Evolutionary conservation across 1,140 invertebrate species (phyloP), one percentile per base, ranked within the genome.

Genomic region (Drosophila biarmipes): DNA sequence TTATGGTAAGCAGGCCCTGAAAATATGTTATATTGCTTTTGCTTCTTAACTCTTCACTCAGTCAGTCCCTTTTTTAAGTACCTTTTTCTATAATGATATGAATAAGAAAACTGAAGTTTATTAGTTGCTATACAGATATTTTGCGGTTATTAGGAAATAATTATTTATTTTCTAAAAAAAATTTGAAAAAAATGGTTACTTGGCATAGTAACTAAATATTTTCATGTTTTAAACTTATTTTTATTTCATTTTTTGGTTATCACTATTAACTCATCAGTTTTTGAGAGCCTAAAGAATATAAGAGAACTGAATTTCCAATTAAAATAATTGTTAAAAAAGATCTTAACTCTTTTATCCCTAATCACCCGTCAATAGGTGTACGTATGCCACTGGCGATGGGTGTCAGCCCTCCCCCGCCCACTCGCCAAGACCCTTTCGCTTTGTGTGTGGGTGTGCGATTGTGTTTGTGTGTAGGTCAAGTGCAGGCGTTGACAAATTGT

Each of bases 401-500:
- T 42, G 7, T 42, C 8, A 15, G 15, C 40, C 40, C 43, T 27
- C 12, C 17, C 24, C 42, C 24, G 24, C 29, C 29, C 29, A n/a
- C 34, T 21, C 21, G 15, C 14, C 42, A 12, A 40, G 8, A 14
- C 15, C 6, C 37, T 5, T 10, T 45, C 14, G 37, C 21, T 34
- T 1, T 57, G 17, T 72, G 12, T 31, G 35, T 53, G 31, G 43
- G 5, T 53, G 21, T 42, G 56, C 87, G n/a, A n/a, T n/a, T n/a
- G 74, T 86, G 29, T 54, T 5, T 57, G 21, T 48, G 61, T 87
- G 74, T 87, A 78, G 84, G 78, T 87, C 84, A 87, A 89, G 74
- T 82, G 84, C 82, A 81, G 38, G 53, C 73, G 62, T 64, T 81
- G 73, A 86, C 81, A 86, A 86, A 86, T 78, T 86, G 82, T 78